phyloP scores from a whole-genome alignment of 2,113 vertebrate genomes.

The Coptodon bakossiorum region DNA sequence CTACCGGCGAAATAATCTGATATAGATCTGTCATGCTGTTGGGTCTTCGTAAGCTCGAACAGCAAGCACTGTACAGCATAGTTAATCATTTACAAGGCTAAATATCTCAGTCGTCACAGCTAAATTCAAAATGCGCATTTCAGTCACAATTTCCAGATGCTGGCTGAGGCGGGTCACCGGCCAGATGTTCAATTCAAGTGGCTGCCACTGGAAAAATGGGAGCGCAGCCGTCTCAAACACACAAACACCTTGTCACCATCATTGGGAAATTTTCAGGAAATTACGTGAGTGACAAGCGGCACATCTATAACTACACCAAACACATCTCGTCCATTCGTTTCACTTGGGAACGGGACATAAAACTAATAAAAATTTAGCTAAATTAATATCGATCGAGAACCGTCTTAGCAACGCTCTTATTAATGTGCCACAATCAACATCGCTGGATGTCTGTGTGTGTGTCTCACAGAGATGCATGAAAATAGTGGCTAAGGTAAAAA shows the following conservation, averaged over 20 bases:
- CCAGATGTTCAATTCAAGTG: not conserved
- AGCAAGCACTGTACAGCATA: conserved; percentile 68
- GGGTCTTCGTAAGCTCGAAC: conserved; percentile 60
- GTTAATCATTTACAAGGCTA: conserved; percentile 58
- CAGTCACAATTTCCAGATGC: conserved; percentile 13
- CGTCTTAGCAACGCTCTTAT: not conserved
- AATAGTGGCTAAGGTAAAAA: not conserved
- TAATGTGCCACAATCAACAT: not conserved
- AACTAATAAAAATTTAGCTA: conserved; percentile 21
- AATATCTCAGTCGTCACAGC: conserved; percentile 45
- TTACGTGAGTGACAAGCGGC: not conserved
- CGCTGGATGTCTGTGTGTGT: not conserved
- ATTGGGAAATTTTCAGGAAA: not conserved
- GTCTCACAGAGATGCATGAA: conserved; percentile 13
- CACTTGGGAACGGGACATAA: conserved; percentile 14
- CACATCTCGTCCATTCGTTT: conserved; percentile 2
- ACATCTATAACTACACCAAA: conserved; percentile 51
- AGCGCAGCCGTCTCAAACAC: not conserved
- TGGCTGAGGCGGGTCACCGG: not conserved
- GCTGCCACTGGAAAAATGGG: not conserved
- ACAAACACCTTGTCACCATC: not conserved
- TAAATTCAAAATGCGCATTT: conserved; percentile 58
- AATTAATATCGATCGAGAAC: conserved; percentile 12
- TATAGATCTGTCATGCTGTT: conserved; percentile 53
- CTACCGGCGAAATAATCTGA: conserved; percentile 20